These are phyloP conservation scores for Pomacea canaliculata DNA, from an alignment of 2,888 invertebrate species.

Conservation along the genomic window DNA sequence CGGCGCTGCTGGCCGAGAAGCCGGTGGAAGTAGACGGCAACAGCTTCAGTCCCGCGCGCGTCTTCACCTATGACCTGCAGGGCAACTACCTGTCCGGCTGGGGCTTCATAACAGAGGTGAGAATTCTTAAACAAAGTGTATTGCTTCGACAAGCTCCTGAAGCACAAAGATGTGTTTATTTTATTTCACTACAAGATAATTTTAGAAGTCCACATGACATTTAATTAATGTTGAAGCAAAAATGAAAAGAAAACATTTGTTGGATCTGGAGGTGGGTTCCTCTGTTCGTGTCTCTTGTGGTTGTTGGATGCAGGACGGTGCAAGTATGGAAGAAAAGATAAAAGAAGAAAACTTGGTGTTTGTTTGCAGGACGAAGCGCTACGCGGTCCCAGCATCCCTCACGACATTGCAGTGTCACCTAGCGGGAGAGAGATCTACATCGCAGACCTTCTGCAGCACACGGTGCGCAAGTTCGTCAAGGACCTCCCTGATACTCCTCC, in stretches of 20 bases:
- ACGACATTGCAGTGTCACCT: conserved; percentile 81
- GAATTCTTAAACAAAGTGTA: not conserved
- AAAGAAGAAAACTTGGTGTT: no score
- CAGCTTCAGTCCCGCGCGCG: conserved; percentile 25
- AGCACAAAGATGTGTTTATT: no score
- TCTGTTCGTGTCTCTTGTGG: no score
- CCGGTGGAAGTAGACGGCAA: conserved; percentile 9
- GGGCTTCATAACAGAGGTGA: conserved; percentile 37
- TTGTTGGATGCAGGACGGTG: no score
- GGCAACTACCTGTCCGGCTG: conserved; percentile 49
- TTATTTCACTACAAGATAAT: no score
- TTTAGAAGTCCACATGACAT: no score
- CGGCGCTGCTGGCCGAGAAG: conserved; percentile 16
- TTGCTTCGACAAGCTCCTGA: not conserved
- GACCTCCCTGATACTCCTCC: not conserved
- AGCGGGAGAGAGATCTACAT: conserved; percentile 82
- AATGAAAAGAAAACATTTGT: no score
- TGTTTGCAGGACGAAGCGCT: conserved; percentile 22
- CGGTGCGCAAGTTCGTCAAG: conserved; percentile 75
- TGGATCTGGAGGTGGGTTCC: no score
- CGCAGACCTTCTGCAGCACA: conserved; percentile 81
- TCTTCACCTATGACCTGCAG: conserved; percentile 46
- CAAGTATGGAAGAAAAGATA: no score
- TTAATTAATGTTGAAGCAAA: no score
- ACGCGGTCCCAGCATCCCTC: conserved; percentile 75